Evolutionary conservation across 2,113 vertebrate genomes (phyloP).

Genomic region (Bungarus multicinctus): DNA sequence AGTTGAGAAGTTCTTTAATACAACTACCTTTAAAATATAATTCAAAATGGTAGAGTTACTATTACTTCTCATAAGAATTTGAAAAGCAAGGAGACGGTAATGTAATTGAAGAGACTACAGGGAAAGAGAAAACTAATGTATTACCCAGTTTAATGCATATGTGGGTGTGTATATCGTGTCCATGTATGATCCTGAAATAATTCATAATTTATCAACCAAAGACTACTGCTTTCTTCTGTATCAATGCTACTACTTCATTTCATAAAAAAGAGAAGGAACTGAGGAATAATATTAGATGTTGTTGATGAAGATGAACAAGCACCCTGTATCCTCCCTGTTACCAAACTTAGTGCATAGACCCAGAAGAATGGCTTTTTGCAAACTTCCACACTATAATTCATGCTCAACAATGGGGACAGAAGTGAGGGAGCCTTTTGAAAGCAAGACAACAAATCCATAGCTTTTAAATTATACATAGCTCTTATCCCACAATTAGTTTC

Average conservation of each 20-base stretch:
- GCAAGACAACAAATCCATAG: conserved; percentile 63
- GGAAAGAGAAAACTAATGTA: not conserved
- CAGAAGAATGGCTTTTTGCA: not conserved
- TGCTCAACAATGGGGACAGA: not conserved
- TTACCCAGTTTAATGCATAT: not conserved
- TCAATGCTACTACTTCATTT: not conserved
- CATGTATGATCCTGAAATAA: not conserved
- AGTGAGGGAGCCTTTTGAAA: conserved; percentile 41
- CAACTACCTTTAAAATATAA: not conserved
- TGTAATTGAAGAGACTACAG: not conserved
- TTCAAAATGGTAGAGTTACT: not conserved
- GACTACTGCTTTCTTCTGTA: not conserved
- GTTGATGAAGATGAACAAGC: not conserved
- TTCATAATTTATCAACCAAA: not conserved
- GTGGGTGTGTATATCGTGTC: not conserved
- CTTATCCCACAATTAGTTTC: conserved; percentile 60
- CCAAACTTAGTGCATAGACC: not conserved
- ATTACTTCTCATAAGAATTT: not conserved
- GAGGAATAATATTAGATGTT: not conserved
- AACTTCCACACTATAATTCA: not conserved
- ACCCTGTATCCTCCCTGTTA: not conserved
- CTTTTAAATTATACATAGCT: conserved; percentile 60
- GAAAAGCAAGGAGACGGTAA: not conserved
- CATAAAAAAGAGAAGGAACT: not conserved
- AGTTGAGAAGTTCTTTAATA: not conserved